These are phyloP conservation scores for Daboia siamensis DNA, from an alignment of 2,113 vertebrate genomes.

Conservation along the genomic window DNA sequence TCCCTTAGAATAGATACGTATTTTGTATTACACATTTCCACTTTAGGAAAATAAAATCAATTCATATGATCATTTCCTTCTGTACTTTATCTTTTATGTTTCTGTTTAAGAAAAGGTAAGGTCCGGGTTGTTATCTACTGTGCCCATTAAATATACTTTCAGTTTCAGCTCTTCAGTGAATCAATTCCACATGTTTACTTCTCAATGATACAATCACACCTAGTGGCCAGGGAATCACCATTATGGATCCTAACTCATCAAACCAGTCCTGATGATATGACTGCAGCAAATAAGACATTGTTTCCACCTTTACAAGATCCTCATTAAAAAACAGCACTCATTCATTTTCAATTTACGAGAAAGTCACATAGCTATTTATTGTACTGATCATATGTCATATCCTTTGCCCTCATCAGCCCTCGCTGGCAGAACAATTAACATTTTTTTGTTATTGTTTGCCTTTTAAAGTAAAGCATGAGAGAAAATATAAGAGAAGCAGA, in stretches of 20 bases:
- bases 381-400: not conserved
- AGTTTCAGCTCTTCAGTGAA: not conserved
- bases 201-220: not conserved
- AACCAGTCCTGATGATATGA: not conserved
- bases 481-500: not conserved
- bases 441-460: not conserved
- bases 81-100: not conserved
- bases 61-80: not conserved
- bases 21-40: slow-evolving; percentile 9
- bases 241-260: not conserved
- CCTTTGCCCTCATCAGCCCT: not conserved
- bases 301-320: not conserved
- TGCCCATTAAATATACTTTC: not conserved
- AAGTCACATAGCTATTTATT: not conserved
- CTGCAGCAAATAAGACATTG: not conserved
- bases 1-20: slow-evolving; percentile 35
- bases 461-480: not conserved
- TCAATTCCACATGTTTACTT: not conserved
- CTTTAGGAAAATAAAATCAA: not conserved
- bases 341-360: not conserved
- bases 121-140: not conserved
- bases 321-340: not conserved
- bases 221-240: not conserved
- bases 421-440: too few relatives aligned
- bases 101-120: not conserved